A percentile compares a stretch with the other conserved stretches of the same genome.
Evolutionary conservation across 1,140 invertebrate genomes (phyloP).

Genomic region (Nomia melanderi): DNA sequence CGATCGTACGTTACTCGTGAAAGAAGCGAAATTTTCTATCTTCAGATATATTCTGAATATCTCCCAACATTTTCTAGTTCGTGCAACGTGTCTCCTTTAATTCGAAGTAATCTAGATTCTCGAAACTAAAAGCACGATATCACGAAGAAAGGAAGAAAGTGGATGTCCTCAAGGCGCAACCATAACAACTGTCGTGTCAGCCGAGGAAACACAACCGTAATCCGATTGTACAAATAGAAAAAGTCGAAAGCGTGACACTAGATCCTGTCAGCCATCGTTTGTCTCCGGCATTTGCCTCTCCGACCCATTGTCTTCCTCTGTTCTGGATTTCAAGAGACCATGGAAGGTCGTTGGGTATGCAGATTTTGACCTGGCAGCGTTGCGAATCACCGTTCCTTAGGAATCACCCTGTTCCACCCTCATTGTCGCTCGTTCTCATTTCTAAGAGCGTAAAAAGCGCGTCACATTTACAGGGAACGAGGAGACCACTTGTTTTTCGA

Average conservation of each 20-base stretch:
- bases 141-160: neutral
- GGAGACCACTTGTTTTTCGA: neutral
- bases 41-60: too few relatives aligned
- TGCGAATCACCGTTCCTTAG: slow-evolving; percentile 34
- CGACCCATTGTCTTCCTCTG: slow-evolving; percentile 30
- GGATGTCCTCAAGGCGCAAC: neutral
- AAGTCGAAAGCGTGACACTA: slow-evolving; percentile 55
- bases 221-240: slow-evolving; percentile 17
- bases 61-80: too few relatives aligned
- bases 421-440: slow-evolving; percentile 8
- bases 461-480: too few relatives aligned
- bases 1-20: too few relatives aligned
- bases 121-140: neutral
- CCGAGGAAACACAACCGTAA: slow-evolving; percentile 13
- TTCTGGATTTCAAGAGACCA: neutral
- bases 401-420: neutral
- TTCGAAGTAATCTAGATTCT: neutral
- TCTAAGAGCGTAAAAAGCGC: slow-evolving; percentile 5
- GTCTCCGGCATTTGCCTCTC: slow-evolving; percentile 29
- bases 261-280: slow-evolving; percentile 32
- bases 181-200: neutral
- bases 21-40: too few relatives aligned
- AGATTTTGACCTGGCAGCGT: slow-evolving; percentile 56
- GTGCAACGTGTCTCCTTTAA: neutral
- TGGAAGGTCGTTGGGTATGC: slow-evolving; percentile 33